phyloP scores from a whole-genome alignment of 2,113 vertebrate genomes.

The Ariopsis seemanni region DNA sequence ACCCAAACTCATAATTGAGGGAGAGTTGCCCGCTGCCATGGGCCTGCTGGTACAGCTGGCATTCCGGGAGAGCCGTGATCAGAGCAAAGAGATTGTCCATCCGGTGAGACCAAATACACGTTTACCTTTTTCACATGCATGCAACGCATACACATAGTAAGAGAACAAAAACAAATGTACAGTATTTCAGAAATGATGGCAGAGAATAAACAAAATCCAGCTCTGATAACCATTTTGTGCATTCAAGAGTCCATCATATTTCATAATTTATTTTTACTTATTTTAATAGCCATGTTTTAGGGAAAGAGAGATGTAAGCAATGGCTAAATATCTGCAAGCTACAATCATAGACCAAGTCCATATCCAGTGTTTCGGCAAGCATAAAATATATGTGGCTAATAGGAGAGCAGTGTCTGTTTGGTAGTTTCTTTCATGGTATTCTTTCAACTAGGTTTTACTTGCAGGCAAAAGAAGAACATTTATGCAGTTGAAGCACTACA shows the following conservation, averaged over 20 bases:
- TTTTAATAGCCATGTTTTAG: background rate
- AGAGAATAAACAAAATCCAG: background rate
- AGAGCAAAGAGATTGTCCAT: constrained; percentile 80
- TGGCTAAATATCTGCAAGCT: background rate
- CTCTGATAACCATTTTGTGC: background rate
- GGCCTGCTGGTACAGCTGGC: constrained; percentile 93
- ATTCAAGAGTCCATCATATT: background rate
- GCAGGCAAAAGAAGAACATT: background rate
- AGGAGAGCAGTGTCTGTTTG: background rate
- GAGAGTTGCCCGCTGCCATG: constrained; percentile 93
- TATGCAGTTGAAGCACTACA: background rate
- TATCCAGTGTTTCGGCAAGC: background rate
- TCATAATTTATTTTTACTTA: background rate
- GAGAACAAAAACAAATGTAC: background rate
- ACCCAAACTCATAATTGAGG: constrained; percentile 85
- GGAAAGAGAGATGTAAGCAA: background rate
- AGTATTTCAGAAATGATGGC: background rate
- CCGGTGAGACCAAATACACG: constrained; percentile 74
- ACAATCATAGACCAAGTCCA: background rate
- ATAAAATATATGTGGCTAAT: background rate
- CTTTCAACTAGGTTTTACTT: background rate
- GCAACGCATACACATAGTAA: background rate
- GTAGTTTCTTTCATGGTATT: background rate
- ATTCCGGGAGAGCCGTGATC: constrained; percentile 90
- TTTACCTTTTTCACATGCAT: background rate